Evolutionary conservation across 1,140 invertebrate genomes (phyloP).

Genomic region (Tyrophagus putrescentiae): DNA sequence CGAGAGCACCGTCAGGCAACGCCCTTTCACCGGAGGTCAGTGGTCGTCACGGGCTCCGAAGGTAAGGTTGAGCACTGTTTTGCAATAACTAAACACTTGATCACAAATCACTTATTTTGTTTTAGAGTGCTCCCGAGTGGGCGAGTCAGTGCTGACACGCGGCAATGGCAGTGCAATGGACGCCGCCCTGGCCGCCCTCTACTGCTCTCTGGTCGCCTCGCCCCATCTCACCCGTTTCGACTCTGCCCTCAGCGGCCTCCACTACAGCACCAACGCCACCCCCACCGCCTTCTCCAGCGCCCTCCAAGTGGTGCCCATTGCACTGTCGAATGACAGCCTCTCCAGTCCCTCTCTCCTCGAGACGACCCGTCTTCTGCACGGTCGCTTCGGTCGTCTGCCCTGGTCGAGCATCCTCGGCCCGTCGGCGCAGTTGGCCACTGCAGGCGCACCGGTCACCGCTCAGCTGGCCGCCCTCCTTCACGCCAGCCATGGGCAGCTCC

Average conservation of each 20-base stretch:
- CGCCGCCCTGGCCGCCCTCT: constrained; percentile 18
- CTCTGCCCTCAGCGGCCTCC: not conserved
- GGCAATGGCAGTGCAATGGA: constrained; percentile 15
- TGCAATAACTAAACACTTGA: no score
- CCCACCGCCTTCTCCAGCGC: not conserved
- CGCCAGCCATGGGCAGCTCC: not conserved
- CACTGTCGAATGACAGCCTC: not conserved
- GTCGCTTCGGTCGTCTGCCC: not conserved
- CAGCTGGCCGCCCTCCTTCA: not conserved
- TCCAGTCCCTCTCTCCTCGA: not conserved
- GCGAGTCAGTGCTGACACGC: not conserved
- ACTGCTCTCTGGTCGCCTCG: constrained; percentile 21
- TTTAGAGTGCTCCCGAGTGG: not conserved
- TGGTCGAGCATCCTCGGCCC: not conserved
- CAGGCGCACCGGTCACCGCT: not conserved
- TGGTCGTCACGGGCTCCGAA: no score
- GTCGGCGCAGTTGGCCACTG: not conserved
- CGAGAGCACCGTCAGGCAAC: not conserved
- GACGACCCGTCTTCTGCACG: not conserved
- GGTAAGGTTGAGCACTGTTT: no score
- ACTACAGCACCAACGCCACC: not conserved
- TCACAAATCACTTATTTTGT: no score
- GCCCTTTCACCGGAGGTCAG: no score
- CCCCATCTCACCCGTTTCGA: constrained; percentile 20
- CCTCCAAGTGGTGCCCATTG: no score